A percentile compares a stretch with the other conserved stretches of the same genome.
Conservation (phyloP, 1,140 invertebrate genomes). For the Philaenus spumarius region DNA sequence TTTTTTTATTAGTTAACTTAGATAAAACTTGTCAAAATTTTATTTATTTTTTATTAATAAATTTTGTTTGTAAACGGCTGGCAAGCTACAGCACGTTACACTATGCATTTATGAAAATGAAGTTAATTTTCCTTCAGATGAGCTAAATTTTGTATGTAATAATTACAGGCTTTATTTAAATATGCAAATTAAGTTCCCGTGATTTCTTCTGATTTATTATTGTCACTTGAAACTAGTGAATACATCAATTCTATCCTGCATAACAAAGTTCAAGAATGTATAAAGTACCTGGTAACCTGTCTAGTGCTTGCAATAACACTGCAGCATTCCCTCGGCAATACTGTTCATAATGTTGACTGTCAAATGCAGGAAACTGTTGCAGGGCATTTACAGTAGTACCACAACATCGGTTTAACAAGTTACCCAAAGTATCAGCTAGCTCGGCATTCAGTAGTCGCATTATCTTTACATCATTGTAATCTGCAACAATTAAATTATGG, state of each 20-base stretch:
- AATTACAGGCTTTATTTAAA: no score
- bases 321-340: constrained; percentile 23
- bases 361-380: constrained; percentile 60
- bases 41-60: no score
- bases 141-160: no score
- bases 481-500: constrained; percentile 45
- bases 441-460: constrained; percentile 79
- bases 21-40: no score
- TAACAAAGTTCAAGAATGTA: no score
- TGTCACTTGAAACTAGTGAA: background rate
- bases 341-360: constrained; percentile 40
- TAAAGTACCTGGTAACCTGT: constrained; percentile 16
- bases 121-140: no score
- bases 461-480: constrained; percentile 77
- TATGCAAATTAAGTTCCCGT: background rate
- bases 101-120: no score
- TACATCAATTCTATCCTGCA: no score
- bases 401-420: constrained; percentile 76
- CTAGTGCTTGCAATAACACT: constrained; percentile 16
- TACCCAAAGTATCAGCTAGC: constrained; percentile 87
- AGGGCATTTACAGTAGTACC: constrained; percentile 69
- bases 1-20: no score
- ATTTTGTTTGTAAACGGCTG: no score
- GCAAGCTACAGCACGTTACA: no score
- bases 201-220: background rate